phyloP scores from a whole-genome alignment of 2,888 invertebrate genomes.

The Ochlodes sylvanus region DNA sequence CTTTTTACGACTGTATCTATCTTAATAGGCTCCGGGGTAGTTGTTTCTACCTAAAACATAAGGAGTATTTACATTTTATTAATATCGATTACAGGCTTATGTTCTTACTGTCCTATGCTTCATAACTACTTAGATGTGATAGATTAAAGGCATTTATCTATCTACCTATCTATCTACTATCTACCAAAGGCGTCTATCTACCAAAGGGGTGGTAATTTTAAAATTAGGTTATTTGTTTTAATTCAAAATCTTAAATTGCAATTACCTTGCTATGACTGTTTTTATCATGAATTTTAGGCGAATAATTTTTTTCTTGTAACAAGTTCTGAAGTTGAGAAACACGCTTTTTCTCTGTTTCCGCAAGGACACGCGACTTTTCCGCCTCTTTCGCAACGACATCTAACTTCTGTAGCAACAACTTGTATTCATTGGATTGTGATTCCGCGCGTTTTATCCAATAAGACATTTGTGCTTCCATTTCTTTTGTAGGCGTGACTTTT shows the following conservation, averaged over 20 bases:
- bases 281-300: not conserved
- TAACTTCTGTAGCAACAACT: constrained; percentile 67
- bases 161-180: no score
- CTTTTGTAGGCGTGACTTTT: constrained; percentile 59
- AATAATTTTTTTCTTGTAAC: constrained; percentile 54
- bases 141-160: no score
- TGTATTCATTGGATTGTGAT: constrained; percentile 70
- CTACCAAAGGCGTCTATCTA: no score
- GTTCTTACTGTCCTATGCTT: no score
- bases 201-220: no score
- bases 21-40: not conserved
- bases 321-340: constrained; percentile 62
- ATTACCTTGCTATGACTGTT: not conserved
- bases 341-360: constrained; percentile 63
- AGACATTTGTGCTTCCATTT: constrained; percentile 64
- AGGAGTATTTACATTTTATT: not conserved
- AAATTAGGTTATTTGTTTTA: no score
- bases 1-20: not conserved
- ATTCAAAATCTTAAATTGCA: not conserved
- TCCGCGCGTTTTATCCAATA: constrained; percentile 70
- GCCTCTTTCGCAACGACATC: constrained; percentile 69
- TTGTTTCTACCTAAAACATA: constrained; percentile 12
- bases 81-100: no score
- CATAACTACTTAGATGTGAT: no score
- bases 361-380: constrained; percentile 62